These are phyloP conservation scores for Mixornis gularis DNA, from an alignment of 2,113 vertebrate genomes.

Conservation along the genomic window DNA sequence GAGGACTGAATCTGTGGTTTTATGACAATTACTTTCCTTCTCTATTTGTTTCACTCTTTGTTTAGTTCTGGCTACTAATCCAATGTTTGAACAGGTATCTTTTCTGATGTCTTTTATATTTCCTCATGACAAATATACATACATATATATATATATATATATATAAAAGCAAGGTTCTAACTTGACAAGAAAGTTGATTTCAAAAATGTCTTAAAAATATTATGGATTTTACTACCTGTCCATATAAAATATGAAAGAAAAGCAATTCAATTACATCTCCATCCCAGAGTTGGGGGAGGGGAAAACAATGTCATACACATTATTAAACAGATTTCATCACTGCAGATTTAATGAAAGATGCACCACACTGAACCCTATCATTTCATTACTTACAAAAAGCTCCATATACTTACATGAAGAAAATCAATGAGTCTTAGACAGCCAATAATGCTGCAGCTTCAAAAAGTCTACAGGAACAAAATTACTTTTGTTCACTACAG, in stretches of 20 bases:
- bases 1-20: not conserved
- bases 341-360: constrained; percentile 60
- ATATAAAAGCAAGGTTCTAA: not conserved
- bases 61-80: not conserved
- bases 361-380: constrained; percentile 17
- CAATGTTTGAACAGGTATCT: not conserved
- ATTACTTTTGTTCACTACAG: constrained; percentile 41
- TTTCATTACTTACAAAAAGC: constrained; percentile 41
- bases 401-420: not conserved
- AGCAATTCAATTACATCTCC: not conserved
- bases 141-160: too few species aligned
- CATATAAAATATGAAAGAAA: not conserved
- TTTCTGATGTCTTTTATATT: not conserved
- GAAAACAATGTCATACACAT: constrained; percentile 22
- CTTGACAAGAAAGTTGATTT: not conserved
- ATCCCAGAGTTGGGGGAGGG: not conserved
- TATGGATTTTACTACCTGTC: not conserved
- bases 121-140: not conserved
- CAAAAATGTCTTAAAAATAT: not conserved
- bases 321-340: constrained; percentile 60
- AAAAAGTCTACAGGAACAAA: constrained; percentile 31
- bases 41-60: not conserved
- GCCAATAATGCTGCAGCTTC: not conserved
- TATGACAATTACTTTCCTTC: not conserved
- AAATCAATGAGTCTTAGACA: constrained; percentile 51